Percentiles rank a stretch among this genome's conserved stretches.
Conservation (phyloP, 1,140 invertebrate species). For the Hylaeus anthracinus region DNA sequence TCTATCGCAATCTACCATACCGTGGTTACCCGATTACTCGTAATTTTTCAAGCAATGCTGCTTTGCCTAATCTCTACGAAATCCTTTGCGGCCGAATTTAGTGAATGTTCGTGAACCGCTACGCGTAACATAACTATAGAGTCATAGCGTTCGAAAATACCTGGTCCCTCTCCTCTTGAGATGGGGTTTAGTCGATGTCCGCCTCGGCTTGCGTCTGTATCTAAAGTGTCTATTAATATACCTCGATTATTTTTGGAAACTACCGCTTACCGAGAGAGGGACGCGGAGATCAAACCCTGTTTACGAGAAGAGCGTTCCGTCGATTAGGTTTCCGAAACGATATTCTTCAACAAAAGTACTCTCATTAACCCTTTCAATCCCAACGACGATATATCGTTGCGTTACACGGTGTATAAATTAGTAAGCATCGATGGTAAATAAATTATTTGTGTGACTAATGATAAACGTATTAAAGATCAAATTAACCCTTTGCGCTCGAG, state of each 20-base stretch:
- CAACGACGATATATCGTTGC: too few species aligned
- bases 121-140: slow-evolving; percentile 36
- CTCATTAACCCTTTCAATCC: too few species aligned
- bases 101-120: background rate
- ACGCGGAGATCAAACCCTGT: slow-evolving; percentile 28
- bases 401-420: too few species aligned
- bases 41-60: too few species aligned
- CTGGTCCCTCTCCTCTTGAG: slow-evolving; percentile 58
- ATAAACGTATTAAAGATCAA: too few species aligned
- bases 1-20: too few species aligned
- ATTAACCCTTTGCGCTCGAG: too few species aligned
- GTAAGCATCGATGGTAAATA: too few species aligned
- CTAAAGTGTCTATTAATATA: slow-evolving; percentile 75
- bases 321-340: background rate
- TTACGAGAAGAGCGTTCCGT: slow-evolving; percentile 22
- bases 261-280: slow-evolving; percentile 60
- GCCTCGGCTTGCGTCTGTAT: slow-evolving; percentile 49
- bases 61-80: background rate
- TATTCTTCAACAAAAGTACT: background rate
- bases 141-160: slow-evolving; percentile 73
- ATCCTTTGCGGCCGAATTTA: slow-evolving; percentile 45
- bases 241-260: slow-evolving; percentile 71
- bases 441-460: too few species aligned
- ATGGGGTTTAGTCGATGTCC: slow-evolving; percentile 6
- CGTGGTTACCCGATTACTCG: too few species aligned